A percentile compares a stretch with the other conserved stretches of the same genome.
phyloP scores from a whole-genome alignment of 1,140 invertebrate species.

The Paralvinella palmiformis region DNA sequence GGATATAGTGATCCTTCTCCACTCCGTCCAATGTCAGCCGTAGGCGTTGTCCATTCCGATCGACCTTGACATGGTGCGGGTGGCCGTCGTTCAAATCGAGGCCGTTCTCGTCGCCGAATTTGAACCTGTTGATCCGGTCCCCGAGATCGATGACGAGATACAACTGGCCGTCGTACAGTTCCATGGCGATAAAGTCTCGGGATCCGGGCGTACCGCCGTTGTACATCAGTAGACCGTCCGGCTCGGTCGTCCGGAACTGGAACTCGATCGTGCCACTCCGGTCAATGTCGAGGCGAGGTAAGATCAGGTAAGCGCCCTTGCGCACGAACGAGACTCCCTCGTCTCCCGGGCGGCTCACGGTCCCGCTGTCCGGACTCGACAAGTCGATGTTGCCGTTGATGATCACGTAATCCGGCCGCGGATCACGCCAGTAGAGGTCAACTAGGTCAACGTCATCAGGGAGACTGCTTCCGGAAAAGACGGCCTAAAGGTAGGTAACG shows the following conservation, averaged over 20 bases:
- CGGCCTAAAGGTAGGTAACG: not conserved
- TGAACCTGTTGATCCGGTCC: conserved; percentile 12
- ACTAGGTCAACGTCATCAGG: conserved; percentile 8
- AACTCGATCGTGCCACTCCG: conserved; percentile 26
- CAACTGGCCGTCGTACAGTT: conserved; percentile 35
- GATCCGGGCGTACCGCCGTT: conserved; percentile 66
- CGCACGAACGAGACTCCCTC: conserved; percentile 25
- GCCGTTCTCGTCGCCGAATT: not conserved
- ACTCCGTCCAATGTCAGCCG: conserved; percentile 18
- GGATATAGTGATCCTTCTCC: conserved; percentile 13
- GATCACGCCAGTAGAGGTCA: not conserved
- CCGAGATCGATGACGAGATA: conserved; percentile 37
- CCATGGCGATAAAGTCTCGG: conserved; percentile 53
- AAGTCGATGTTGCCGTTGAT: not conserved
- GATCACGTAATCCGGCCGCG: conserved; percentile 4
- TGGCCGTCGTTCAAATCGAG: conserved; percentile 9
- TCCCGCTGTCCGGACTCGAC: not conserved
- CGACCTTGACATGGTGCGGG: conserved; percentile 27
- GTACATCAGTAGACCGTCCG: conserved; percentile 79
- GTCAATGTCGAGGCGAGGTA: conserved; percentile 8
- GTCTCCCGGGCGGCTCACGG: not conserved
- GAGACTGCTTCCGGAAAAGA: conserved; percentile 6
- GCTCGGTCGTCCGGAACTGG: conserved; percentile 53
- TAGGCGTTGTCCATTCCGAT: conserved; percentile 6
- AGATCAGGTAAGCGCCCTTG: conserved; percentile 5